Evolutionary conservation across 2,888 invertebrate species (phyloP).

Genomic region (Cephus pulcher): DNA sequence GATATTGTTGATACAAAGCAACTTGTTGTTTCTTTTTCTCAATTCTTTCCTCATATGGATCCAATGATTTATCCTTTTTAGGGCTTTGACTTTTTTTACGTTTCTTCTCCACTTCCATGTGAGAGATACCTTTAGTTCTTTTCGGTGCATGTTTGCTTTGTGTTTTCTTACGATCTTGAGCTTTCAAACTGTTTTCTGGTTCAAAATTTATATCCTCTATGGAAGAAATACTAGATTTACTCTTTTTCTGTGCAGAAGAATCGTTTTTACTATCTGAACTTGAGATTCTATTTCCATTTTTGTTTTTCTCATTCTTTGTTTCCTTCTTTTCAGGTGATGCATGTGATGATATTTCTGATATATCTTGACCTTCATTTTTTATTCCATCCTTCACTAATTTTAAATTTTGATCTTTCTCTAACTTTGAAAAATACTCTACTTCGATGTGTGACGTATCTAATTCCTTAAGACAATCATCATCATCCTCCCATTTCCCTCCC

Average conservation of each 20-base stretch:
- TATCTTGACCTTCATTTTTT: neutral
- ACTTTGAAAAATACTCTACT: slow-evolving; percentile 52
- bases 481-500: slow-evolving; percentile 71
- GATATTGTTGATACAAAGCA: slow-evolving; percentile 79
- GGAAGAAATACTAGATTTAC: slow-evolving; percentile 12
- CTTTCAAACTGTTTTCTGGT: slow-evolving; percentile 16
- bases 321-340: slow-evolving; percentile 7
- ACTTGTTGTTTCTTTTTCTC: slow-evolving; percentile 76
- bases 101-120: slow-evolving; percentile 32
- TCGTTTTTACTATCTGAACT: slow-evolving; percentile 13
- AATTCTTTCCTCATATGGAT: slow-evolving; percentile 76
- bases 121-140: slow-evolving; percentile 11
- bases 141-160: slow-evolving; percentile 1
- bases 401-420: slow-evolving; percentile 43
- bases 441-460: slow-evolving; percentile 69
- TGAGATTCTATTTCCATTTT: slow-evolving; percentile 14
- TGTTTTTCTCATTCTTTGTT: slow-evolving; percentile 46
- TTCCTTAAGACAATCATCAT: slow-evolving; percentile 76
- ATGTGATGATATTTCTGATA: neutral
- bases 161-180: slow-evolving; percentile 10
- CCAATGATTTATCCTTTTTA: slow-evolving; percentile 42
- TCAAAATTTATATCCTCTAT: slow-evolving; percentile 7
- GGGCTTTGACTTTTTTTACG: slow-evolving; percentile 5
- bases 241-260: slow-evolving; percentile 3
- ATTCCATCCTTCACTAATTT: slow-evolving; percentile 38